Evolutionary conservation across 2,797 vertebrate species (phyloP), one percentile per base, ranked within the genome.

Genomic region (Poeciliopsis paucimaculata): DNA sequence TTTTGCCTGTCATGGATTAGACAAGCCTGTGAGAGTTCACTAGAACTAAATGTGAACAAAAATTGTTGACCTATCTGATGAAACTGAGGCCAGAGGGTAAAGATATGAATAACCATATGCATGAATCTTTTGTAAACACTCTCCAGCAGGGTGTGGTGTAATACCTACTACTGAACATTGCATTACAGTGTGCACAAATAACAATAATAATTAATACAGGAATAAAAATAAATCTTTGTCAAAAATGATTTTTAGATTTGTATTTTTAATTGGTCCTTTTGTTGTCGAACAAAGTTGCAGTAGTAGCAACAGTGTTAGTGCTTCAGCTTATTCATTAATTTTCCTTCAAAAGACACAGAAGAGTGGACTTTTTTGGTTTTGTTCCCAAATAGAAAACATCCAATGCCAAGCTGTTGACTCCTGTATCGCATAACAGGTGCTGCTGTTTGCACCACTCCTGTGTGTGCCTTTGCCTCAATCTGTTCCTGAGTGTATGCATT

Each of bases 51-150:
- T 82, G 80, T 83, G 78, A 64, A 80, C 55, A 84, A 78, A 88
- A 86, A 88, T 79, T 79, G 86, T 87, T 93, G 84, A 83, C 73
- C 84, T 88, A 90, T 82, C 82, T 89, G 87, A 85, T 87, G 4
- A 78, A 72, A 68, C 83, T 5, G 81, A 77, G 39, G 72, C 77
- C 72, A 20, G 36, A 76, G 77, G 80, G 72, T 39, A 45, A 85
- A 45, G 77, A 60, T 75, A 23, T 57, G 57, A 31, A 76, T 47
- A 55, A n/a, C 4, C 53, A 46, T 46, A n/a, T 36, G 4, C 10
- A 49, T 23, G 34, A 7, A 15, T 55, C 5, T 73, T 20, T 39
- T 73, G 47, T 36, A 12, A 53, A 74, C 12, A 39, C 12, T 71
- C 51, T 55, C 72, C 72, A 74, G 51, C n/a, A 55, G 72, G 31